Conservation (phyloP, 1,140 invertebrate genomes). For the Halesus radiatus region DNA sequence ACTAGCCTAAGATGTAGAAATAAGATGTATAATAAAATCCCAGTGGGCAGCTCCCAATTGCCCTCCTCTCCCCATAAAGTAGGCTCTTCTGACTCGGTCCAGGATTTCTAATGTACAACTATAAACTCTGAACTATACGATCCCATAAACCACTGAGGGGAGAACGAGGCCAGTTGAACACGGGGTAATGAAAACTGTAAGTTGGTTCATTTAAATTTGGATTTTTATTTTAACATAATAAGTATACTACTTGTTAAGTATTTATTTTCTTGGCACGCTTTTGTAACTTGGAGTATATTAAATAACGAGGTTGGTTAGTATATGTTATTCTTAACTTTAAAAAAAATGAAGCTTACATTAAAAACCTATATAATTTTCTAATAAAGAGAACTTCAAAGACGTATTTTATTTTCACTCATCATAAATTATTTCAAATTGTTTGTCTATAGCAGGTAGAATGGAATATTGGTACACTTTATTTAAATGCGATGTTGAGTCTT, state of each 20-base stretch:
- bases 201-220: neutral
- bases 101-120: slow-evolving; percentile 1
- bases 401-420: no score
- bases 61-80: slow-evolving; percentile 10
- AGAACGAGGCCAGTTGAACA: neutral
- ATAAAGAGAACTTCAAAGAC: no score
- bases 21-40: neutral
- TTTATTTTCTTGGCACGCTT: neutral
- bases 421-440: no score
- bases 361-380: no score
- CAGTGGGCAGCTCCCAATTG: neutral
- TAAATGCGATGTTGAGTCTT: no score
- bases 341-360: no score
- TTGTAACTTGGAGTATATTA: neutral
- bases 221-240: neutral
- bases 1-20: neutral
- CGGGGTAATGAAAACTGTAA: neutral
- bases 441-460: no score
- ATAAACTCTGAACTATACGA: slow-evolving; percentile 19
- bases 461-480: no score
- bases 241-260: neutral
- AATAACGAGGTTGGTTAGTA: no score
- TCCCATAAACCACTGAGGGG: slow-evolving; percentile 1
- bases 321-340: no score
- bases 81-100: neutral